Base-by-base conservation (phyloP, 2,797 vertebrate genomes). In the Amniataba percoides region DNA sequence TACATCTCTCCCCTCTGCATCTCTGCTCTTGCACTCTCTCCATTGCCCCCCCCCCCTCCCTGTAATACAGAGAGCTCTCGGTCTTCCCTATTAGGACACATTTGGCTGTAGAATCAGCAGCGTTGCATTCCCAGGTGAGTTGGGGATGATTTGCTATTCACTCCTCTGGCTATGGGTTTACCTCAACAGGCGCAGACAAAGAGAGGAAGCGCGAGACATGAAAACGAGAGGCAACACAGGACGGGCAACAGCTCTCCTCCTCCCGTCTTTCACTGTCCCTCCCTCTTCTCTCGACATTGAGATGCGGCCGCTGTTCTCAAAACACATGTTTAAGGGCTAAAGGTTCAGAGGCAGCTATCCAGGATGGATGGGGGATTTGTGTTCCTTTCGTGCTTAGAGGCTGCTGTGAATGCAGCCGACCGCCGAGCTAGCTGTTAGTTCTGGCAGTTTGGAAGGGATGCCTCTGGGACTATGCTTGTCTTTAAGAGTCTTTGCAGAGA, bases 401-500 rank as follows among this genome's bases (percentile, higher is more conserved):
- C 82, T 80, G 81, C 84, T 82, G 88, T 65, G 84, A 88, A 89
- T 80, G 78, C 85, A 88, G 86, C 80, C 79, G 83, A 87, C 85
- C 78, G 82, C 87, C 70, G 81, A 85, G 89, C 85, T 86, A 60
- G 84, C 91, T 89, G 91, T 93, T 91, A 84, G 89, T 90, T 87
- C 88, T 88, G 88, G 87, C 90, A 88, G 90, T 92, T 88, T 87
- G 79, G 88, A 88, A 75, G 86, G 70, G 84, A 86, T 69, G 92
- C 91, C 91, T 92, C 80, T 87, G 90, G 90, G 89, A 91, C 82
- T 70, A 46, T 45, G 81, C 89, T 92, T 77, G 89, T 92, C 91
- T 93, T 90, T 87, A 88, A 92, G 88, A 91, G 91, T 91, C 91
- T 91, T 93, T 91, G 92, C 88, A 89, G 83, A 89, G 84, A 91